These are phyloP conservation scores for Pseudomugil tenellus DNA, from an alignment of 2,797 vertebrate species.

Conservation along the genomic window DNA sequence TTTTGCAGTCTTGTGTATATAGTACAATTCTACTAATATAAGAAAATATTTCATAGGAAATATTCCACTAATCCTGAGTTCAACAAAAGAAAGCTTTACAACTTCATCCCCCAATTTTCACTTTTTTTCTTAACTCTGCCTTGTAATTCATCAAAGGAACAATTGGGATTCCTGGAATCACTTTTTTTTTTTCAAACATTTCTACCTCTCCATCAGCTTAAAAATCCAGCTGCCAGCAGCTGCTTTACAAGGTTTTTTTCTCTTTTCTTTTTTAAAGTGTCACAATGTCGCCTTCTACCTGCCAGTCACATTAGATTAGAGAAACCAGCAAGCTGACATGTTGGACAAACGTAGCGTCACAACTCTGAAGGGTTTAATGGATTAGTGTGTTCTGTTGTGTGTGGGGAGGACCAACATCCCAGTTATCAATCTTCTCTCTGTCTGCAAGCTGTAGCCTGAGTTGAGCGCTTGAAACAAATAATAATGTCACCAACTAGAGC, in stretches of 20 bases:
- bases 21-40: neutral
- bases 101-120: constrained; percentile 10
- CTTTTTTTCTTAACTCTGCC: constrained; percentile 13
- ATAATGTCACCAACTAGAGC: constrained; percentile 12
- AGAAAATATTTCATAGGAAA: neutral
- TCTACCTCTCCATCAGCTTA: constrained; percentile 31
- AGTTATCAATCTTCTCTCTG: constrained; percentile 64
- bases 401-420: constrained; percentile 44
- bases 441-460: constrained; percentile 32
- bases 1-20: too few species aligned
- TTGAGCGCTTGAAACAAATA: constrained; percentile 43
- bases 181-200: constrained; percentile 30
- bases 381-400: constrained; percentile 59
- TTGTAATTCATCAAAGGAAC: constrained; percentile 42
- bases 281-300: constrained; percentile 59
- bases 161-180: constrained; percentile 28
- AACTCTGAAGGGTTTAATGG: constrained; percentile 67
- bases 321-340: constrained; percentile 65
- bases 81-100: neutral
- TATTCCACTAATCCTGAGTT: neutral
- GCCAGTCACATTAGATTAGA: constrained; percentile 75
- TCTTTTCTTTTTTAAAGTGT: constrained; percentile 43
- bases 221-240: constrained; percentile 37
- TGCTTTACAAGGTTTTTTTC: constrained; percentile 23
- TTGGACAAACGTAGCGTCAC: constrained; percentile 65